Conservation (phyloP, 2,113 vertebrate genomes). For the Notothenia coriiceps region DNA sequence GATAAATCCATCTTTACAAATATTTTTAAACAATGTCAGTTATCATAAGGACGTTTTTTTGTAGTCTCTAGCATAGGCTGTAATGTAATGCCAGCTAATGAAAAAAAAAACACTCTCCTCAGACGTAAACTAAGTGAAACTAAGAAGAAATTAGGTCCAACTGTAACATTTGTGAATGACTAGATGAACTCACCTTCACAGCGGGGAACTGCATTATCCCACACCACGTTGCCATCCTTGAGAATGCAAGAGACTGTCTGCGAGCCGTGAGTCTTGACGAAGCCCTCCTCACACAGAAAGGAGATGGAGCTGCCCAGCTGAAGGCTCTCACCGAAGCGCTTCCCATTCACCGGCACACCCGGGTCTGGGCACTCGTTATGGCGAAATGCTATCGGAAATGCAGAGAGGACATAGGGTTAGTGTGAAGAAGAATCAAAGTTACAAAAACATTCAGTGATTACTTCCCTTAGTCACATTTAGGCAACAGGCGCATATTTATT, state of each 20-base stretch:
- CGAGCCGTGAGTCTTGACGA: conserved; percentile 94
- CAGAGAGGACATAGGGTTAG: not conserved
- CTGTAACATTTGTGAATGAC: no score
- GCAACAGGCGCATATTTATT: no score
- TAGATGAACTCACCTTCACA: conserved; percentile 89
- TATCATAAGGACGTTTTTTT: not conserved
- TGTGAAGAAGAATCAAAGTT: not conserved
- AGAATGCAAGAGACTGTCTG: conserved; percentile 95
- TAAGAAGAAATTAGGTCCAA: no score
- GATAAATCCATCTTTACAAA: conserved; percentile 8
- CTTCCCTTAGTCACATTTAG: no score
- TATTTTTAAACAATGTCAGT: not conserved
- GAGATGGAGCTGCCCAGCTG: conserved; percentile 97
- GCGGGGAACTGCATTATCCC: conserved; percentile 94
- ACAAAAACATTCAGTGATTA: no score
- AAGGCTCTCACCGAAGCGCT: conserved; percentile 95
- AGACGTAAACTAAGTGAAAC: no score
- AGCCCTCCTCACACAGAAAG: conserved; percentile 96
- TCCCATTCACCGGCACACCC: conserved; percentile 95
- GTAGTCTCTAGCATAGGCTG: not conserved
- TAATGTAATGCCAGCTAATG: not conserved
- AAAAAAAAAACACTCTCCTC: not conserved
- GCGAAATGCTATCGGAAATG: conserved; percentile 87
- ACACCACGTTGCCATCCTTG: conserved; percentile 97
- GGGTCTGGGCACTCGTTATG: conserved; percentile 98